Percentiles rank a stretch among this genome's conserved stretches.
Conservation (phyloP, 2,888 invertebrate species). For the Pachliopta kotzebuea region DNA sequence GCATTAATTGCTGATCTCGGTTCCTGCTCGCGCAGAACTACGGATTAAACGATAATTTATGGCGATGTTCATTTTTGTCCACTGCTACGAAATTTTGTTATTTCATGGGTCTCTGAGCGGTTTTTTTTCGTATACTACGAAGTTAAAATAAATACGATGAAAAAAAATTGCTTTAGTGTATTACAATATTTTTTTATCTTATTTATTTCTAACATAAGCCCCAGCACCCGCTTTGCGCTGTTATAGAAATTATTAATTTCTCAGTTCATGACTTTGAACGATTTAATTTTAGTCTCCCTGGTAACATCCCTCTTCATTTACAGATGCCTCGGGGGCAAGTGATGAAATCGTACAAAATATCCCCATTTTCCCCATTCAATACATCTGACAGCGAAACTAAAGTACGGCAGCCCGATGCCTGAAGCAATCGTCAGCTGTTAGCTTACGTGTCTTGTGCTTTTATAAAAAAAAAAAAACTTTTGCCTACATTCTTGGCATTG, state of each 20-base stretch:
- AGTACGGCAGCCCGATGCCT: slow-evolving; percentile 54
- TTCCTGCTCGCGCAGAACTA: slow-evolving; percentile 12
- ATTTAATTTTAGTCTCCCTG: background rate
- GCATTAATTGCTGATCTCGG: slow-evolving; percentile 25
- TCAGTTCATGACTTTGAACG: background rate
- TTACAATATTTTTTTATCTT: too few species aligned
- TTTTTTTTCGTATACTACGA: too few species aligned
- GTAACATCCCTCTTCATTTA: slow-evolving; percentile 35
- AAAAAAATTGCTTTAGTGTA: too few species aligned
- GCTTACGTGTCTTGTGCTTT: slow-evolving; percentile 50
- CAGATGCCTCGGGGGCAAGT: slow-evolving; percentile 57
- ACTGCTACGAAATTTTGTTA: slow-evolving; percentile 16
- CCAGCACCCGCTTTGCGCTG: too few species aligned
- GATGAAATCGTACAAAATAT: slow-evolving; percentile 68
- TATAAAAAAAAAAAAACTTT: slow-evolving; percentile 78
- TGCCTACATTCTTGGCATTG: slow-evolving; percentile 65
- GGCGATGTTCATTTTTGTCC: slow-evolving; percentile 14
- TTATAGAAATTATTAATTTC: too few species aligned
- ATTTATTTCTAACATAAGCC: too few species aligned
- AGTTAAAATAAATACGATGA: too few species aligned
- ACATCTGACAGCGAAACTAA: slow-evolving; percentile 71
- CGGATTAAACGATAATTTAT: slow-evolving; percentile 26
- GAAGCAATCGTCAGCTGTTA: slow-evolving; percentile 74
- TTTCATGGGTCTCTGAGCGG: background rate
- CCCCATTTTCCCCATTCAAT: slow-evolving; percentile 69